phyloP scores from a whole-genome alignment of 2,113 vertebrate species.

The Agapornis roseicollis region DNA sequence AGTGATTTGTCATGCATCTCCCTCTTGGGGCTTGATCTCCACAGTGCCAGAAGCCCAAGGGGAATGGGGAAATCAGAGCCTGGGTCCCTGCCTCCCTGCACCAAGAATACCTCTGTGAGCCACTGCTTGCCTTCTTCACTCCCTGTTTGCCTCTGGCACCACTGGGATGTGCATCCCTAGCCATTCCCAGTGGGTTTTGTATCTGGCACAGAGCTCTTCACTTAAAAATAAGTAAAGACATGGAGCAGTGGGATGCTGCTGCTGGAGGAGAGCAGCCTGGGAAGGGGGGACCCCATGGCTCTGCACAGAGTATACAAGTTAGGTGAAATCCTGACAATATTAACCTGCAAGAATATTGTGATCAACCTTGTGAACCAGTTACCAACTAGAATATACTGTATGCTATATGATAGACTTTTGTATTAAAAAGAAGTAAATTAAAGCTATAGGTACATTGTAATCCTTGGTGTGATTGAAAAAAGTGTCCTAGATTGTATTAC shows the following conservation, averaged over 20 bases:
- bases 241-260: background rate
- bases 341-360: conserved; percentile 60
- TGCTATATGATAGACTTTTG: conserved; percentile 65
- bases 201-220: background rate
- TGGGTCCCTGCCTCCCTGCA: background rate
- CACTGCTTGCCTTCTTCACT: fast-evolving
- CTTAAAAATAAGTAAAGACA: background rate
- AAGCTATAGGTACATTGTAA: conserved; percentile 65
- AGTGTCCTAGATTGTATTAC: conserved; percentile 66
- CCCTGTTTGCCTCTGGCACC: background rate
- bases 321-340: conserved; percentile 19
- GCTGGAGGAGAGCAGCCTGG: background rate
- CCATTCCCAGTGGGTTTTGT: background rate
- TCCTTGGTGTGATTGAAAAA: conserved; percentile 59
- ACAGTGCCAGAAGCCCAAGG: background rate
- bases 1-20: background rate
- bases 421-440: conserved; percentile 48
- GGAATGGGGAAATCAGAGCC: background rate
- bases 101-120: background rate
- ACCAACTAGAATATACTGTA: conserved; percentile 52
- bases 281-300: background rate
- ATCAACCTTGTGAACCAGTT: conserved; percentile 64
- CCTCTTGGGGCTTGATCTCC: background rate
- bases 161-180: background rate
- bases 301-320: background rate